Evolutionary conservation across 2,113 vertebrate genomes (phyloP).

Genomic region (Aphyosemion australe): DNA sequence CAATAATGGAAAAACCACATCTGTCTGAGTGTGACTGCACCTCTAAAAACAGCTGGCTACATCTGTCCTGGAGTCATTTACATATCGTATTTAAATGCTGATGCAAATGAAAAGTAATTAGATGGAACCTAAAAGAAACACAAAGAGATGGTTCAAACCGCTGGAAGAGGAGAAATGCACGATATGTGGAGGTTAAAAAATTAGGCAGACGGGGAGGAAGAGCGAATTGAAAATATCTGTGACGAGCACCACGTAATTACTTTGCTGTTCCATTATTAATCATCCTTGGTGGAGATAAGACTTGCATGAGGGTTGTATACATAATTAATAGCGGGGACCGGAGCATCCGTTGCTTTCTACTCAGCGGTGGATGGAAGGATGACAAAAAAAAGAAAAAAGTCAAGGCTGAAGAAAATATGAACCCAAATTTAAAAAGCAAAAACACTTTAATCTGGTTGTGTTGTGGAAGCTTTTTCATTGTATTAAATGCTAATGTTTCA

Average conservation of each 20-base stretch:
- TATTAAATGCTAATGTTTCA: conserved; percentile 7
- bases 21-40: too few species aligned
- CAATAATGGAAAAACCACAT: too few species aligned
- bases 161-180: neutral
- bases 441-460: conserved; percentile 3
- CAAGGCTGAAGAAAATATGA: neutral
- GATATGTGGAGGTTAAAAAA: conserved; percentile 20
- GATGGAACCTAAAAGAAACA: conserved; percentile 19
- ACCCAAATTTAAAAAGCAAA: conserved; percentile 3
- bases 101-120: conserved; percentile 15
- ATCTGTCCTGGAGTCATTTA: neutral
- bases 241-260: conserved; percentile 69
- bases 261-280: conserved; percentile 73
- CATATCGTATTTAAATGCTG: conserved; percentile 4
- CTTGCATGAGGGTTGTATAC: conserved; percentile 69
- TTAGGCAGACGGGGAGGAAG: conserved; percentile 22
- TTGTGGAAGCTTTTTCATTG: conserved; percentile 1
- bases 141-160: too few species aligned
- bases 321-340: conserved; percentile 69
- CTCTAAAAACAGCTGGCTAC: too few species aligned
- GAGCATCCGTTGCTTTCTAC: conserved; percentile 52
- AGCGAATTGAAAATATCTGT: conserved; percentile 62
- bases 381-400: conserved; percentile 5
- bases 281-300: conserved; percentile 52
- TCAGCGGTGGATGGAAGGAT: conserved; percentile 10